phyloP scores from a whole-genome alignment of 2,797 vertebrate species.

The Chanos chanos region DNA sequence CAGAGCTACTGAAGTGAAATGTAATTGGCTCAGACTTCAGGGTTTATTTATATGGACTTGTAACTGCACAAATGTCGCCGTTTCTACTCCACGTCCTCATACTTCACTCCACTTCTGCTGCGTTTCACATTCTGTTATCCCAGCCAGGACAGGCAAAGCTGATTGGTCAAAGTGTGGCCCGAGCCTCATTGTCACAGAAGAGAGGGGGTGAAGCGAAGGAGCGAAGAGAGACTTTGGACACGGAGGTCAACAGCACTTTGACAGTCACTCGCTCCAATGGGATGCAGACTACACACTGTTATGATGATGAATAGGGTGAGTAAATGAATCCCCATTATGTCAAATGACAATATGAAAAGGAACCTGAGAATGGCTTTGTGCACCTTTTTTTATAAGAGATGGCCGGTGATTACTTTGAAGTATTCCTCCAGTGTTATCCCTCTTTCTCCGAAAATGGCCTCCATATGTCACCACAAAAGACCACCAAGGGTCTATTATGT shows the following conservation, averaged over 20 bases:
- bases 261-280: background rate
- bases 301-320: constrained; percentile 7
- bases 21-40: no score
- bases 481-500: constrained; percentile 42
- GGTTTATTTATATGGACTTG: no score
- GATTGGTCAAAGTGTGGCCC: no score
- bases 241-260: constrained; percentile 8
- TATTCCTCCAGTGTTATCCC: constrained; percentile 7
- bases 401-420: constrained; percentile 29
- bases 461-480: constrained; percentile 31
- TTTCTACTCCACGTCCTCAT: no score
- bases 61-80: no score
- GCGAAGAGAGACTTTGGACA: background rate
- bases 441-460: constrained; percentile 27
- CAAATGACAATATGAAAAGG: constrained; percentile 29
- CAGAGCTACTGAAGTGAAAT: no score
- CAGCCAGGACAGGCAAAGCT: no score
- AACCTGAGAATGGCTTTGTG: constrained; percentile 17
- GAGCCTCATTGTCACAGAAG: no score
- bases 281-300: background rate
- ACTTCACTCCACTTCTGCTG: no score
- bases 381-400: constrained; percentile 23
- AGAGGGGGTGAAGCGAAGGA: background rate
- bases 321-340: constrained; percentile 19
- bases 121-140: no score